Evolutionary conservation across 2,113 vertebrate species (phyloP).

Genomic region (Eulacestoma nigropectus): DNA sequence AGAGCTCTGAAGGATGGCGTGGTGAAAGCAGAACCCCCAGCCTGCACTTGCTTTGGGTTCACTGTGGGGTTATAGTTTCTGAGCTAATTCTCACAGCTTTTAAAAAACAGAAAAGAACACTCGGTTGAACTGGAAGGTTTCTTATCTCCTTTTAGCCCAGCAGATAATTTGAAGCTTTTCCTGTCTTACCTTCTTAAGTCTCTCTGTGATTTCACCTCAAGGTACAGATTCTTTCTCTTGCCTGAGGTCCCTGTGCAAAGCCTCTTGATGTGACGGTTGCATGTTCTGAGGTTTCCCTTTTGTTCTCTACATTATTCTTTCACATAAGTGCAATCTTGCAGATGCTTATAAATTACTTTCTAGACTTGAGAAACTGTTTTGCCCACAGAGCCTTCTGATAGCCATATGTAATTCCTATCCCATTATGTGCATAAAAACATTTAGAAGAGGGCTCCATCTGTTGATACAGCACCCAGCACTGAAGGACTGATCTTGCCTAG

Average conservation of each 20-base stretch:
- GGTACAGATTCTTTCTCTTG: neutral
- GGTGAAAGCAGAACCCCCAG: neutral
- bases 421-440: neutral
- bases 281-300: neutral
- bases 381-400: neutral
- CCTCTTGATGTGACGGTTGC: neutral
- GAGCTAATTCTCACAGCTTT: neutral
- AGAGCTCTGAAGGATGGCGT: neutral
- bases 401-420: accelerated
- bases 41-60: neutral
- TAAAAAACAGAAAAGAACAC: neutral
- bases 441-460: neutral
- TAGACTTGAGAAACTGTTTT: neutral
- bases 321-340: neutral
- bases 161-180: neutral
- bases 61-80: neutral
- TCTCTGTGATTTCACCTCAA: neutral
- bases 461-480: neutral
- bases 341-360: neutral
- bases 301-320: neutral
- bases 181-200: neutral
- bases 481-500: neutral
- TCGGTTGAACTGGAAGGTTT: neutral
- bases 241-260: neutral
- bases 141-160: neutral